These are phyloP conservation scores for Alviniconcha strummeri DNA, from an alignment of 2,888 invertebrate species.

Conservation along the genomic window DNA sequence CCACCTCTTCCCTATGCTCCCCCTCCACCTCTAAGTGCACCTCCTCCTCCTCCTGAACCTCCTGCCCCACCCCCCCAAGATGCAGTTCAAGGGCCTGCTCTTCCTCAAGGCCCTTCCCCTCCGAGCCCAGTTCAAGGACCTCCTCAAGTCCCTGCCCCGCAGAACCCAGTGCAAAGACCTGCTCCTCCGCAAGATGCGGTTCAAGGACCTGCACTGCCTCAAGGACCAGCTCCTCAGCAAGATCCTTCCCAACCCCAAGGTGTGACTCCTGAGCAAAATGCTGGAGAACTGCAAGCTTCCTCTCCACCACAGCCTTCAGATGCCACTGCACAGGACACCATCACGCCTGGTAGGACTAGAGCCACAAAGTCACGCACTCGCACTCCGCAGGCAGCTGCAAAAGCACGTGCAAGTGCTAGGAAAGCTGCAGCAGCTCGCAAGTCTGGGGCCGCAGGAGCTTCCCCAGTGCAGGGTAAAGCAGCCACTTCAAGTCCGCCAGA, in stretches of 20 bases:
- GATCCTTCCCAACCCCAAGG: neutral
- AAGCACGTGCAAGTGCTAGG: neutral
- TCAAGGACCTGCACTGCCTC: too few species aligned
- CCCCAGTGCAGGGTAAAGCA: too few species aligned
- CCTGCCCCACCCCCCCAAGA: neutral
- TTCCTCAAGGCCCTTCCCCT: neutral
- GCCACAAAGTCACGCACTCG: too few species aligned
- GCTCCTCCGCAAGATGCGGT: too few species aligned
- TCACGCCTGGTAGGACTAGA: too few species aligned
- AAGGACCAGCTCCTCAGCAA: too few species aligned
- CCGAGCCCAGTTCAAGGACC: neutral
- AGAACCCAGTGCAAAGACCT: too few species aligned
- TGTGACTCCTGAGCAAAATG: neutral
- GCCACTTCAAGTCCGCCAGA: too few species aligned
- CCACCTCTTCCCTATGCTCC: neutral
- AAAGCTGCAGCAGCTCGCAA: neutral
- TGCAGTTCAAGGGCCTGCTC: neutral
- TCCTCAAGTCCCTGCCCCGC: too few species aligned
- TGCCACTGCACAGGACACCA: neutral
- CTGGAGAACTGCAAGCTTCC: neutral
- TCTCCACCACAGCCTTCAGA: neutral
- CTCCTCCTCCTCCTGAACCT: neutral
- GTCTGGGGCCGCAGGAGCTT: neutral
- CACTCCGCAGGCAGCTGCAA: neutral
- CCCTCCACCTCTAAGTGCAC: neutral